phyloP scores from a whole-genome alignment of 2,888 invertebrate genomes.

The Saturnia japonica region DNA sequence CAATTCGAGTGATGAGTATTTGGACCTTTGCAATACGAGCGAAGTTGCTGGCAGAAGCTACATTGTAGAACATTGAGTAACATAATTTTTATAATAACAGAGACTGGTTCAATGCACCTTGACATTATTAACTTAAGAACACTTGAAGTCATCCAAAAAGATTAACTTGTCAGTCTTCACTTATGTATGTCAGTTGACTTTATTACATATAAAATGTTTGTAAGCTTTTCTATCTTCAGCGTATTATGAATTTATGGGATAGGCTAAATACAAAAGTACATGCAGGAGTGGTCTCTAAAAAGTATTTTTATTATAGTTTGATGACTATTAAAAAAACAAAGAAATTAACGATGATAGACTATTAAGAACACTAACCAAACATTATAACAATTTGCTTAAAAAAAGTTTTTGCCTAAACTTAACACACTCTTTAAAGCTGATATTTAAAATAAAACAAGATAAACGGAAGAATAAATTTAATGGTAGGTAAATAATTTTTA shows the following conservation, averaged over 20 bases:
- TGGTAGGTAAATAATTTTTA: no score
- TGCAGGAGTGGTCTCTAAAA: background rate
- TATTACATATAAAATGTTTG: background rate
- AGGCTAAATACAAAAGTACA: background rate
- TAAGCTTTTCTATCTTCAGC: background rate
- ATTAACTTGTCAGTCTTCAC: background rate
- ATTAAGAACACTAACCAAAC: background rate
- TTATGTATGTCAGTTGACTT: background rate
- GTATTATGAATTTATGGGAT: background rate
- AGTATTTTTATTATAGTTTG: background rate
- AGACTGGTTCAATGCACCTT: background rate
- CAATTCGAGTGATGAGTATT: background rate
- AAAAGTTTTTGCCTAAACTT: background rate
- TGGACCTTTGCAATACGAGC: background rate
- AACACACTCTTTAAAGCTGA: background rate
- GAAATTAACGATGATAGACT: background rate
- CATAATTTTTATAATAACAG: constrained; percentile 6
- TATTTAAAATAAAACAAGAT: background rate
- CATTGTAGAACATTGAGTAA: background rate
- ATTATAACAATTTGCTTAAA: no score
- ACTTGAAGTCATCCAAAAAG: constrained; percentile 5
- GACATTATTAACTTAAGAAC: constrained; percentile 9
- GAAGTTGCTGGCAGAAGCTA: background rate
- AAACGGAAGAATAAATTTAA: background rate
- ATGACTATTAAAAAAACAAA: background rate